phyloP scores from a whole-genome alignment of 2,888 invertebrate species.

The Apocheima hispidaria region DNA sequence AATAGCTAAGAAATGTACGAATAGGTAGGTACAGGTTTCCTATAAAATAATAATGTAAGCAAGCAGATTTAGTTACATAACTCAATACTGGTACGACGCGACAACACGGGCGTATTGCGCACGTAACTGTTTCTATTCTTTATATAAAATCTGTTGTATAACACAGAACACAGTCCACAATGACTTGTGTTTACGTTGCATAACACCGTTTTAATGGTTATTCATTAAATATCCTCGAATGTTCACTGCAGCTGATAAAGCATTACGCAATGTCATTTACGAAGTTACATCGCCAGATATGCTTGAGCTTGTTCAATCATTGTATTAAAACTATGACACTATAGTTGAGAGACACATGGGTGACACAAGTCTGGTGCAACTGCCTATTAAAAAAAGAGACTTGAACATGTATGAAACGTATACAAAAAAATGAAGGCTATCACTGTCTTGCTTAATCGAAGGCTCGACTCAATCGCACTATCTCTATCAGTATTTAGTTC shows the following conservation, averaged over 20 bases:
- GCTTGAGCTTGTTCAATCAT: too few relatives aligned
- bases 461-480: too few relatives aligned
- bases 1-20: not conserved
- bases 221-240: conserved; percentile 7
- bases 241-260: conserved; percentile 9
- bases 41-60: conserved; percentile 4
- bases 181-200: conserved; percentile 48
- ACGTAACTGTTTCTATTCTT: conserved; percentile 30
- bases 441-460: too few relatives aligned
- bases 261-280: conserved; percentile 14
- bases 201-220: conserved; percentile 41
- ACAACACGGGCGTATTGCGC: conserved; percentile 4
- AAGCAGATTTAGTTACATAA: conserved; percentile 32
- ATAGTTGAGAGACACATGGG: too few relatives aligned
- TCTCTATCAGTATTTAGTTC: too few relatives aligned
- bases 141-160: conserved; percentile 43
- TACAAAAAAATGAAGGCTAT: too few relatives aligned
- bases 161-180: conserved; percentile 33
- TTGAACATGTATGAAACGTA: too few relatives aligned
- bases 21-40: not conserved
- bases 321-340: too few relatives aligned
- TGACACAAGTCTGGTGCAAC: too few relatives aligned
- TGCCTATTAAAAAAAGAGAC: too few relatives aligned
- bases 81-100: conserved; percentile 1
- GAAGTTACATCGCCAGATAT: conserved; percentile 13